Evolutionary conservation across 1,140 invertebrate genomes (phyloP).

Genomic region (Drosophila truncata): DNA sequence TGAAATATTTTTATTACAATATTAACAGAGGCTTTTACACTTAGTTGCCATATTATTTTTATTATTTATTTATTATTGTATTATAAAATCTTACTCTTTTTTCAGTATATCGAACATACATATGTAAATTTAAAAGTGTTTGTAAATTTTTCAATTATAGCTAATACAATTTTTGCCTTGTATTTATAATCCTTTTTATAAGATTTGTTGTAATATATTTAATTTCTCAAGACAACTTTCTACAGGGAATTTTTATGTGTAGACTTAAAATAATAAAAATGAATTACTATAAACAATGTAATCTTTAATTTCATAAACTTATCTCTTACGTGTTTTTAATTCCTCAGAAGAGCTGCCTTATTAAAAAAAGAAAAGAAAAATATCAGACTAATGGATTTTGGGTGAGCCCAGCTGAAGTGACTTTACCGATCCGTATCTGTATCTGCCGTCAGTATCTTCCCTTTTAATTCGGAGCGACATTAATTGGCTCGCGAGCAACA

Average conservation of each 20-base stretch:
- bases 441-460: slow-evolving; percentile 39
- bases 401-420: slow-evolving; percentile 34
- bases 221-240: no score
- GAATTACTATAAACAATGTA: neutral
- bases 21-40: no score
- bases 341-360: neutral
- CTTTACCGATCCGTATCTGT: slow-evolving; percentile 37
- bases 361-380: slow-evolving; percentile 4
- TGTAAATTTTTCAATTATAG: no score
- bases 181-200: neutral
- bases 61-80: no score
- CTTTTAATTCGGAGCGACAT: slow-evolving; percentile 52
- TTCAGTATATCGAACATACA: no score
- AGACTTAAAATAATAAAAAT: neutral
- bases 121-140: no score
- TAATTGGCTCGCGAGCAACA: slow-evolving; percentile 78
- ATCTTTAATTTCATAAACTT: neutral
- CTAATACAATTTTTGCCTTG: no score
- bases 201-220: neutral
- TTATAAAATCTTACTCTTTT: no score
- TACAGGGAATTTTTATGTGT: no score
- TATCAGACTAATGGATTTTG: slow-evolving; percentile 11
- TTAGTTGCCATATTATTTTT: no score
- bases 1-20: no score
- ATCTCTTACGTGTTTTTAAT: neutral